Base-by-base conservation (phyloP, 2,797 vertebrate genomes). In the Rhincodon typus region DNA sequence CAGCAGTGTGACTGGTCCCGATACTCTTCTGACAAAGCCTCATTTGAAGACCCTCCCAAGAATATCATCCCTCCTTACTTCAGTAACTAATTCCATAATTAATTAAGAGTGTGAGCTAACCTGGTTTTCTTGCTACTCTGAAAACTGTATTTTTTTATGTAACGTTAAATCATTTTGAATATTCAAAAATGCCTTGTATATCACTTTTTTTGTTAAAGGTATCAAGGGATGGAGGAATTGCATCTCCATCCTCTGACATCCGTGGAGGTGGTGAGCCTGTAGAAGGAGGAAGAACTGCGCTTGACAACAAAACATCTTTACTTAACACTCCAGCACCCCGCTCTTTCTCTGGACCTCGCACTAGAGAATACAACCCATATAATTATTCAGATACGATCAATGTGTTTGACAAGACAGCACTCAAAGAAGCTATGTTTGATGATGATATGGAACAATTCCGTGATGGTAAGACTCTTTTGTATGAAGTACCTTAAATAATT, bases 371-470 rank as follows among this genome's bases (percentile, higher is more conserved):
- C 95, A 98, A 98, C 66, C 98, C 99, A 0, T 99, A 99, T 12
- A 98, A 98, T 90, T 99, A 99, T 0, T 97, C 98, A 0, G 99
- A 99, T 96, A 98, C 98, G 67, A 99, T 99, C 96, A 98, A 98
- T 96, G 96, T 98, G 1, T 99, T 99, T 0, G 98, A 99, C 97
- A 99, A 99, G 97, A 99, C 98, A 0, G 99, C 99, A 70, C 97
- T 99, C 96, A 99, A 99, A 96, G 99, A 99, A 97, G 99, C 99
- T 0, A 98, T 99, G 96, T 99, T 99, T 0, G 99, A 99, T 17
- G 99, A 99, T 0, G 99, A 99, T 82, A 99, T 99, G 98, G 99
- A 99, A 96, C 99, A 99, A 97, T 98, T 99, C 95, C 97, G 99
- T 42, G 99, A 99, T 96, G 99, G 99, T 99, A 97, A 97, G 99